Percentiles rank a stretch among this genome's conserved stretches.
phyloP scores from a whole-genome alignment of 1,140 invertebrate species.

The Drosophila kepulauana region DNA sequence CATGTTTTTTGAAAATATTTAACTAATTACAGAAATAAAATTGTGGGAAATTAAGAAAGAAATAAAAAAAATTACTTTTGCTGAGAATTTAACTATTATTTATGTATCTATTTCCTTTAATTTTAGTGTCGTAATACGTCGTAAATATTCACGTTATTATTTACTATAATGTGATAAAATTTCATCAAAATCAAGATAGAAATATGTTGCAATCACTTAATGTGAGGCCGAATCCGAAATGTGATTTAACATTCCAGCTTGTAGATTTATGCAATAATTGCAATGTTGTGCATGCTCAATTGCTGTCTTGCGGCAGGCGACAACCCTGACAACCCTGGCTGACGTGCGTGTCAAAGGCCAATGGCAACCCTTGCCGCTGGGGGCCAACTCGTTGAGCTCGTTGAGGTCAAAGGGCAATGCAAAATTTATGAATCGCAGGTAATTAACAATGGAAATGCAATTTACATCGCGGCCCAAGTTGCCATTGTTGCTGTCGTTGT shows the following conservation, averaged over 20 bases:
- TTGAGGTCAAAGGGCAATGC: slow-evolving; percentile 54
- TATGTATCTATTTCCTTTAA: no score
- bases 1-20: no score
- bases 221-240: background rate
- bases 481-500: slow-evolving; percentile 52
- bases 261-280: background rate
- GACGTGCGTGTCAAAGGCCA: slow-evolving; percentile 24
- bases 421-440: slow-evolving; percentile 74
- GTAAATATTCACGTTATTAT: no score
- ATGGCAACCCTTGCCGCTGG: background rate
- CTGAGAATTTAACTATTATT: no score
- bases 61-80: no score
- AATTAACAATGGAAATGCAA: slow-evolving; percentile 84
- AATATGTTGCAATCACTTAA: background rate
- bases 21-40: no score
- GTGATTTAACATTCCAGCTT: background rate
- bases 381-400: background rate
- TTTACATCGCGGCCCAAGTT: slow-evolving; percentile 62
- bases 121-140: no score
- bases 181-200: no score
- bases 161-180: no score
- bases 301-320: background rate
- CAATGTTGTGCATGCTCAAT: background rate
- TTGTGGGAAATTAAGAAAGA: no score
- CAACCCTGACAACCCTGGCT: slow-evolving; percentile 1